A percentile compares a stretch with the other conserved stretches of the same genome.
phyloP scores from a whole-genome alignment of 2,888 invertebrate genomes.

The Ischnus inquisitorius region DNA sequence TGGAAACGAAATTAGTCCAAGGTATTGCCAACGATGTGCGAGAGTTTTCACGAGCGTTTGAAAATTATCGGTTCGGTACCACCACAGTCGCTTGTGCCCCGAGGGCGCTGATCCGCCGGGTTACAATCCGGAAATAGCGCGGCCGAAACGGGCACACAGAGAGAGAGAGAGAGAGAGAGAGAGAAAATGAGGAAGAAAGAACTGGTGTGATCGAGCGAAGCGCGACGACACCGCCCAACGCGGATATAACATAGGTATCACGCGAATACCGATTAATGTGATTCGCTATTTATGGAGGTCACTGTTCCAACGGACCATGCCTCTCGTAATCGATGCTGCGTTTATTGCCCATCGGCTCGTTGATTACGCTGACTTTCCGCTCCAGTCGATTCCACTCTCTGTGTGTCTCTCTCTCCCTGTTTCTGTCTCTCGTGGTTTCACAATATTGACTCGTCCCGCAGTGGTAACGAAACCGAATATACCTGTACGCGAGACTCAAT shows the following conservation, averaged over 20 bases:
- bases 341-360: conserved; percentile 72
- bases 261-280: conserved; percentile 66
- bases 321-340: conserved; percentile 70
- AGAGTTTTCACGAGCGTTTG: background rate
- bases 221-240: conserved; percentile 26
- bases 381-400: conserved; percentile 10
- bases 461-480: conserved; percentile 40
- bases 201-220: conserved; percentile 17
- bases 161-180: conserved; percentile 24
- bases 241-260: conserved; percentile 52
- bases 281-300: conserved; percentile 71
- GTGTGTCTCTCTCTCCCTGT: conserved; percentile 8
- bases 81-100: background rate
- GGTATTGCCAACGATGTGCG: background rate
- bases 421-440: conserved; percentile 41
- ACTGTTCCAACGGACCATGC: conserved; percentile 64
- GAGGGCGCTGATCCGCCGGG: background rate
- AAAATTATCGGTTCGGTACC: background rate
- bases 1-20: background rate
- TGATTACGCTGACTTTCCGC: conserved; percentile 67
- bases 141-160: conserved; percentile 5
- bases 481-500: conserved; percentile 33
- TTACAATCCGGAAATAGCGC: conserved; percentile 20
- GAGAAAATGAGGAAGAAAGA: conserved; percentile 31
- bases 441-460: conserved; percentile 70